Base-by-base conservation (phyloP, 2,888 invertebrate genomes). In the Mycalesis mineus region DNA sequence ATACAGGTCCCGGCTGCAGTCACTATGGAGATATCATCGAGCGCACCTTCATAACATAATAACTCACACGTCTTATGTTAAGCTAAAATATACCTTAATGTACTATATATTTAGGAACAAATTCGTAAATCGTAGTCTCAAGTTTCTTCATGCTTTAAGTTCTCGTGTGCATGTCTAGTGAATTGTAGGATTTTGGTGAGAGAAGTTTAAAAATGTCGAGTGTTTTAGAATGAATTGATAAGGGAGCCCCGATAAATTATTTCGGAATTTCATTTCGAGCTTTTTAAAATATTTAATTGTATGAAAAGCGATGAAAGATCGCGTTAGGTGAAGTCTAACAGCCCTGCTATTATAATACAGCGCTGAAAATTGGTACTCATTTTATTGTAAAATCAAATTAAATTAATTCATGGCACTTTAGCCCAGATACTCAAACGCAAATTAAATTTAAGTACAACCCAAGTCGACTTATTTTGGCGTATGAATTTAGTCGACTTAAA, bases 61-160 rank as follows among this genome's bases (percentile, higher is more conserved):
- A 73, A 74, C 70, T 67, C 71, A 72, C 62, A 74, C 63, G 57
- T 70, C 61, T 69, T 78, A 79, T 67, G 58, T 70, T 84, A 85
- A 84, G 80, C 75, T 80, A 75, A 78, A 78, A 69, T 79, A 73
- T 77, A 77, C 74, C 70, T 65, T 80, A 22, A 74, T 80, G 73
- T 82, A 77, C 70, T 78, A 77, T 80, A 78, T 72, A 70, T 75
- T 74, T 87, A 88, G 85, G 86, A 89, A 86, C 88, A 88, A 88
- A 88, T 84, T 86, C 75, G 77, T 77, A 80, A 78, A 79, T 74
- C 68, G 74, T 81, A 83, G 82, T 82, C 78, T 82, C 82, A 78
- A 82, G 74, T 82, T 80, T 79, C 78, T 84, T 85, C 81, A 81
- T 83, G 88, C 88, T 88, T 88, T 88, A 87, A 87, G 81, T 84